Base-by-base conservation (phyloP, 1,140 invertebrate species). In the Pinna nobilis region DNA sequence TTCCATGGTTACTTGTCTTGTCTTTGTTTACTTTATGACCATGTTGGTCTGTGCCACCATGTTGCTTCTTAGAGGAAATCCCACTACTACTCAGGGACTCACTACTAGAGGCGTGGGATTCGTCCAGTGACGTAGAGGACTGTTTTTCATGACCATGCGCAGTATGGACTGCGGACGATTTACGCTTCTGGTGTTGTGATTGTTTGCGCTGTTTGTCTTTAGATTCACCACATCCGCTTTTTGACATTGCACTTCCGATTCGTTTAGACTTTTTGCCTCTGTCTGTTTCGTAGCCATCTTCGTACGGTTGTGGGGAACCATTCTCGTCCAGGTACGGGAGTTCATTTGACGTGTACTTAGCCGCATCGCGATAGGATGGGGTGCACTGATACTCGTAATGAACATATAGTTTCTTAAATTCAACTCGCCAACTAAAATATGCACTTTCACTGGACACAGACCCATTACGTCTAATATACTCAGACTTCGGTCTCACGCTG, bases 371-470 rank as follows among this genome's bases (percentile, higher is more conserved):
- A 69, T 80, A 83, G 1, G 75, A 74, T 0, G 77, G 61, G 1
- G 74, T 77, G 44, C 82, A 83, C 50, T 83, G 80, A 47, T 70
- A 67, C 49, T 81, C 77, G 49, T 71, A 78, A 37, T 83, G 69
- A 18, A 68, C 72, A 55, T 63, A 78, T 25, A 83, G 53, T 30
- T 68, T 66, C 49, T 72, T 76, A 28, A 80, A 74, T 33, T 78
- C 76, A 0, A 72, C 60, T 32, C 74, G 49, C 77, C 74, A 77
- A 41, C 55, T 79, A 20, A 71, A 67, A 35, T 20, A 35, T 5
- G 41, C 18, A 0, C 57, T 61, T 33, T 73, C 63, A 30, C 63
- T 69, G 11, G 64, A 41, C 50, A 66, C 39, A 2, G 37, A 63
- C 15, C 15, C 41, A 20, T 49, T 47, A 3, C 47, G 50, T 5